phyloP scores from a whole-genome alignment of 2,888 invertebrate species.

The Cylindroiulus punctatus region DNA sequence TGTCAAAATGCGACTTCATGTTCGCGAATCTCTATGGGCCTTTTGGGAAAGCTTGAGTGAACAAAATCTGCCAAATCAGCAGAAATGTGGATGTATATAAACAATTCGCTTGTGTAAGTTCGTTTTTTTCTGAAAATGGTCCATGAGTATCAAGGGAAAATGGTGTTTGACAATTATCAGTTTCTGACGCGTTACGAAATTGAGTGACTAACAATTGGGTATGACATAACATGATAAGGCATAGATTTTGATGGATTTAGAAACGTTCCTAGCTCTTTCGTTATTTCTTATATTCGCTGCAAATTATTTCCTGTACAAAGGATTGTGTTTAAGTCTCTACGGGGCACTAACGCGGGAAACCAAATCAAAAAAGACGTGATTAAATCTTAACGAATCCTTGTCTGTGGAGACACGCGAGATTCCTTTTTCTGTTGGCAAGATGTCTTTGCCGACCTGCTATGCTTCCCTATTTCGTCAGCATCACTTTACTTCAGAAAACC shows the following conservation, averaged over 20 bases:
- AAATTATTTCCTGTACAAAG: neutral
- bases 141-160: neutral
- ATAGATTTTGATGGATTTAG: neutral
- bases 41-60: neutral
- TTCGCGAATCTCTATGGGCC: neutral
- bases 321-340: neutral
- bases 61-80: constrained; percentile 1
- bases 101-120: neutral
- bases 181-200: neutral
- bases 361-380: neutral
- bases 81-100: neutral
- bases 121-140: neutral
- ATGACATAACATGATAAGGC: neutral
- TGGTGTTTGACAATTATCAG: neutral
- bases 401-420: neutral
- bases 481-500: neutral
- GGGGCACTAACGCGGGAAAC: neutral
- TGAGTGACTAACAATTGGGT: neutral
- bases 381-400: neutral
- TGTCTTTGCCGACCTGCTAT: neutral
- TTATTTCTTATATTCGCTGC: neutral
- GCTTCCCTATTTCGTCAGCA: neutral
- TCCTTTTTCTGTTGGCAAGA: neutral
- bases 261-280: neutral
- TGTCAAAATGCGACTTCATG: neutral